Evolutionary conservation across 2,797 vertebrate genomes (phyloP), one percentile per base, ranked within the genome.

Genomic region (Anguilla obscura): DNA sequence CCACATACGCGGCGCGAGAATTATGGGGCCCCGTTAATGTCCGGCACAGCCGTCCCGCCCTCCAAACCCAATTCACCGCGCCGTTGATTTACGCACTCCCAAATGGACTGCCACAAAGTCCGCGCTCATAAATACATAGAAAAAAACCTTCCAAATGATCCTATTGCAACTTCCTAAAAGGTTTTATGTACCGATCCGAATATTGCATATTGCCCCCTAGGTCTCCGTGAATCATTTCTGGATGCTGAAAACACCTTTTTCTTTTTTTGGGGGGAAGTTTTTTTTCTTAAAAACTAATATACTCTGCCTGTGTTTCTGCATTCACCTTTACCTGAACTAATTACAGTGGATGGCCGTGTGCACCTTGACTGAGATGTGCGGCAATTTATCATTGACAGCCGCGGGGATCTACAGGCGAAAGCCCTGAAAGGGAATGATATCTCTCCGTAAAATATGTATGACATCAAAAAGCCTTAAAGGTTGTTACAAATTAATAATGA

Each of bases 401-500:
- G 48, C 91, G 90, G 90, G 90, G 87, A 76, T 87, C 92, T 91
- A 88, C 88, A 88, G 90, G 90, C 93, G 88, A 89, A 88, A 89
- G 85, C 92, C 91, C 88, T 85, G 89, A 90, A 90, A 91, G 91
- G 91, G 95, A 95, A 94, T 94, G 94, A 96, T 96, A 95, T 95
- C 94, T 94, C 94, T 94, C 93, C 27, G 94, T 97, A 95, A 97
- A 96, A 96, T 96, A 97, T 96, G 95, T 94, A 97, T 96, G 95
- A 96, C 93, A 95, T 96, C 94, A 95, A 96, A 96, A 96, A 95
- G 95, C 95, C 96, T 96, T 96, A 96, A 96, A 96, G 96, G 95
- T 96, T 96, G 96, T 96, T 95, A 96, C 95, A 95, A 96, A 97
- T 97, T 96, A 96, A 97, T 96, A 96, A 96, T 95, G 95, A 95